Evolutionary conservation across 2,888 invertebrate genomes (phyloP).

Genomic region (Onthophagus sagittarius): DNA sequence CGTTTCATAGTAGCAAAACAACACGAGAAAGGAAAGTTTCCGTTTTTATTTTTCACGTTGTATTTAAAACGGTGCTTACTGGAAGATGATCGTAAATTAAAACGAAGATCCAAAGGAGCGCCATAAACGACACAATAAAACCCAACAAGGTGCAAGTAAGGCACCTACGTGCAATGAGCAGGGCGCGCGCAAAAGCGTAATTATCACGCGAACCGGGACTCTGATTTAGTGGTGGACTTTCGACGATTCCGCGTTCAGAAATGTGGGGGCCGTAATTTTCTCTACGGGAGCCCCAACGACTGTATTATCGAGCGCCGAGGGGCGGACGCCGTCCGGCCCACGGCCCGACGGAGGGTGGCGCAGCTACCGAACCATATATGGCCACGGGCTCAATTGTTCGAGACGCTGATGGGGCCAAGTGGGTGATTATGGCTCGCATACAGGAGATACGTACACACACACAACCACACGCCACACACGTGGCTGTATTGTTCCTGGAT

Average conservation of each 20-base stretch:
- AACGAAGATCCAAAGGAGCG: constrained; percentile 11
- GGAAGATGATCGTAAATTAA: constrained; percentile 9
- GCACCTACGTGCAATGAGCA: constrained; percentile 10
- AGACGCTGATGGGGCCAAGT: constrained; percentile 22
- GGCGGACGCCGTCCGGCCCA: constrained; percentile 30
- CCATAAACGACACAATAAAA: constrained; percentile 20
- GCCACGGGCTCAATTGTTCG: constrained; percentile 30
- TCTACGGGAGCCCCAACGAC: constrained; percentile 15
- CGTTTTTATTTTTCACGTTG: background rate
- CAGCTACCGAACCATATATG: constrained; percentile 31
- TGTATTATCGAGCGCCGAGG: constrained; percentile 28
- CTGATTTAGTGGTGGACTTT: constrained; percentile 17
- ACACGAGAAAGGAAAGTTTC: background rate
- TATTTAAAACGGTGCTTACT: background rate
- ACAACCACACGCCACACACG: background rate
- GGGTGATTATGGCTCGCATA: constrained; percentile 28
- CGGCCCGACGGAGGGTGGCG: constrained; percentile 29
- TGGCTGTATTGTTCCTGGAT: background rate
- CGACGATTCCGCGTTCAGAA: background rate
- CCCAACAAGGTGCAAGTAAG: constrained; percentile 15
- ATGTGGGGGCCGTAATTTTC: background rate
- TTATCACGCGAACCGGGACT: constrained; percentile 20
- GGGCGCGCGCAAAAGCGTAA: constrained; percentile 19
- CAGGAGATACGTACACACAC: background rate
- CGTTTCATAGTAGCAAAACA: no score